Conservation (phyloP, 1,140 invertebrate species). For the Pinna nobilis region DNA sequence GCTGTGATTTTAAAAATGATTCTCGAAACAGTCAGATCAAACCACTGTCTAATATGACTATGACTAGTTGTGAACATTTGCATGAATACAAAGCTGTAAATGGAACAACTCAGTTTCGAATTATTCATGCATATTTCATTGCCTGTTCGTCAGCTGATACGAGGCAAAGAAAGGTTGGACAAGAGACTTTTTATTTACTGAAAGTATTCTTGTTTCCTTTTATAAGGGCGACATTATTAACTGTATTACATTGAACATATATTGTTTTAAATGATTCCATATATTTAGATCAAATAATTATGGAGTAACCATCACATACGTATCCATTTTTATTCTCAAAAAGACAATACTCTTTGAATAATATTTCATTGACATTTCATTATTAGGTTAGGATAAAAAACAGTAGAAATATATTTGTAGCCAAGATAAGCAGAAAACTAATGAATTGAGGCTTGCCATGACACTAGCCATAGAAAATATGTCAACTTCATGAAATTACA, state of each 20-base stretch:
- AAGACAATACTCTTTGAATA: not conserved
- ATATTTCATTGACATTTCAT: too few species aligned
- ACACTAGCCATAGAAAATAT: too few species aligned
- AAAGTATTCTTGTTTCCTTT: too few species aligned
- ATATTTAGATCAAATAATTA: not conserved
- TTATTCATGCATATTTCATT: conserved; percentile 86
- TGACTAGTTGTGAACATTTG: conserved; percentile 83
- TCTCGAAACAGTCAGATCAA: not conserved
- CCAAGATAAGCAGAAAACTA: too few species aligned
- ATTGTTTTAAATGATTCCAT: conserved; percentile 11
- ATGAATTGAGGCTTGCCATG: too few species aligned
- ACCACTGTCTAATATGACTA: conserved; percentile 48
- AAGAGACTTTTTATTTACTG: too few species aligned
- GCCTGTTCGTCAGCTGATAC: conserved; percentile 82
- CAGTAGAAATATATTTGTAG: too few species aligned
- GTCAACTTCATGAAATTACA: too few species aligned
- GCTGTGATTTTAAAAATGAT: conserved; percentile 23
- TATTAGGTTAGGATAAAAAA: too few species aligned
- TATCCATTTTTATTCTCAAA: not conserved
- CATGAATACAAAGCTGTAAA: conserved; percentile 85
- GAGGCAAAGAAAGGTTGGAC: conserved; percentile 81
- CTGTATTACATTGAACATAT: too few species aligned
- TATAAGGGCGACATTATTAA: too few species aligned
- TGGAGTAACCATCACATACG: not conserved
- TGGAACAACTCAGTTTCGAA: conserved; percentile 84